Percentiles rank a stretch among this genome's conserved stretches.
Conservation (phyloP, 2,888 invertebrate species). For the Chirona hameri region DNA sequence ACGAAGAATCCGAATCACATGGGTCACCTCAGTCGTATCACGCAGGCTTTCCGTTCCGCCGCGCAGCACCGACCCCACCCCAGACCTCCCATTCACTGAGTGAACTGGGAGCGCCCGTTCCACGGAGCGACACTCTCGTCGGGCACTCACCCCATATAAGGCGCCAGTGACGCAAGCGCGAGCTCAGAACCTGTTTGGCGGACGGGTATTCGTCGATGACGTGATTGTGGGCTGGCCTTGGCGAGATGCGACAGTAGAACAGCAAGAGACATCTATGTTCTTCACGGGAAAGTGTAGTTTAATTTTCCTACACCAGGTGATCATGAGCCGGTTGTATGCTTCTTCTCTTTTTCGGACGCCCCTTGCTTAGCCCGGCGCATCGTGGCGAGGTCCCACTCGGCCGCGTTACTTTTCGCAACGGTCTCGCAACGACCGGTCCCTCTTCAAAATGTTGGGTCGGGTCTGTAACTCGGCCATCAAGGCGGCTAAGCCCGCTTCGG, state of each 20-base stretch:
- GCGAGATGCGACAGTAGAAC: not conserved
- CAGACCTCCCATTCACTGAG: not conserved
- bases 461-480: slow-evolving; percentile 22
- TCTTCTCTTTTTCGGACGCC: too few species aligned
- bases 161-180: not conserved
- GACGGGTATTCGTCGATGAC: not conserved
- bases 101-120: not conserved
- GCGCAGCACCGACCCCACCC: not conserved
- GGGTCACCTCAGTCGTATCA: not conserved
- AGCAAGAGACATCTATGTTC: not conserved
- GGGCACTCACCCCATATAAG: slow-evolving; percentile 23
- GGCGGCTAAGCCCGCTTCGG: not conserved
- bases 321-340: too few species aligned
- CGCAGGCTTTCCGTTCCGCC: not conserved
- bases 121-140: not conserved
- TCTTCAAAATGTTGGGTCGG: not conserved
- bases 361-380: too few species aligned
- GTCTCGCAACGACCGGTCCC: too few species aligned
- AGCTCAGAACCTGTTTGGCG: not conserved
- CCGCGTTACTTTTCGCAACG: too few species aligned
- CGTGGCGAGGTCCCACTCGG: too few species aligned
- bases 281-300: not conserved
- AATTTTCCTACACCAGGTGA: too few species aligned
- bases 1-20: not conserved
- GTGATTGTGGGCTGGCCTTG: not conserved